A percentile compares a stretch with the other conserved stretches of the same genome.
phyloP scores from a whole-genome alignment of 2,797 vertebrate genomes.

The Eptatretus atami region DNA sequence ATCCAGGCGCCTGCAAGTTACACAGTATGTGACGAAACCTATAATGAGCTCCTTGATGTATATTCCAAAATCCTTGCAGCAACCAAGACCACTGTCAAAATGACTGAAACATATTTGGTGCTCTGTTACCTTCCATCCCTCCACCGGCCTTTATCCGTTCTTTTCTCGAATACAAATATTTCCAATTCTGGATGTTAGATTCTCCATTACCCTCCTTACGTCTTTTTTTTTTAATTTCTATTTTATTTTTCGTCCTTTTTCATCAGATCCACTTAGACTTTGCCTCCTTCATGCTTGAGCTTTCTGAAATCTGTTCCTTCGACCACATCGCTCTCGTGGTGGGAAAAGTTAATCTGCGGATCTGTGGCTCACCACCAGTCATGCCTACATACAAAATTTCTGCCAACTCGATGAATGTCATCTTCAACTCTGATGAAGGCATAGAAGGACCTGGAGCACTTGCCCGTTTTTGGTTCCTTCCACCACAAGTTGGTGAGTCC shows the following conservation, averaged over 20 bases:
- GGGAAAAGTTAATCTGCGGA: background rate
- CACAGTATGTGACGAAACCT: background rate
- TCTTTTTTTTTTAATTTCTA: too few species aligned
- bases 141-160: too few species aligned
- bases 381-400: background rate
- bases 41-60: too few species aligned
- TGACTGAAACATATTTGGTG: too few species aligned
- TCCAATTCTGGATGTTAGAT: too few species aligned
- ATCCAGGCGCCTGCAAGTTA: background rate
- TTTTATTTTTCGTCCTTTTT: background rate
- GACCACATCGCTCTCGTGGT: constrained; percentile 1
- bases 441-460: background rate
- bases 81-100: too few species aligned
- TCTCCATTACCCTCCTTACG: too few species aligned
- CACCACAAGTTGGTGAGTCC: background rate
- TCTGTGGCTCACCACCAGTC: background rate
- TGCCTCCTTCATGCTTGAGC: background rate
- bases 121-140: too few species aligned
- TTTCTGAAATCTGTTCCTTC: background rate
- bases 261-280: constrained; percentile 3
- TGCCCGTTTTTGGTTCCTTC: constrained; percentile 1
- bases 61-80: too few species aligned
- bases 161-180: too few species aligned
- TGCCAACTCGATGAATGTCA: background rate
- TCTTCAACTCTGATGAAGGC: background rate